Percentiles rank a stretch among this genome's conserved stretches.
phyloP scores from a whole-genome alignment of 2,888 invertebrate species.

The Autographa gamma region DNA sequence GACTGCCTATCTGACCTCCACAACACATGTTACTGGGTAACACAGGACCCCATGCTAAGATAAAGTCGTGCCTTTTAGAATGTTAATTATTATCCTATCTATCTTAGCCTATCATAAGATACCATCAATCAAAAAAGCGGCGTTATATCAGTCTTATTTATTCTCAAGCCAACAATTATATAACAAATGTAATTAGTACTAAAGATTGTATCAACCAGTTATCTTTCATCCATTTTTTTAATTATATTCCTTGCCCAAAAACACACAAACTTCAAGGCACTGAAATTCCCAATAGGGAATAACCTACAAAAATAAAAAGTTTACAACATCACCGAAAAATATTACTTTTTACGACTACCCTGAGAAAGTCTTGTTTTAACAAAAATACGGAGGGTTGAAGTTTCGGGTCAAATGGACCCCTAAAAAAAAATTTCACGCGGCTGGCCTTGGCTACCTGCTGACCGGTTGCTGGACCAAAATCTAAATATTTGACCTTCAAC shows the following conservation, averaged over 20 bases:
- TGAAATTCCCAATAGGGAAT: background rate
- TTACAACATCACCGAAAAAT: conserved; percentile 13
- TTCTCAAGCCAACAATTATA: no score
- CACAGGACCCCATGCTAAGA: no score
- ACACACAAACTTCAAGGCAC: background rate
- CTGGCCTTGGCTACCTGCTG: conserved; percentile 18
- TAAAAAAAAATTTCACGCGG: conserved; percentile 35
- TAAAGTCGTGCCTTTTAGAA: no score
- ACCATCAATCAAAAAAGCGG: no score
- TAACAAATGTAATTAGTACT: no score
- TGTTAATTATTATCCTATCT: no score
- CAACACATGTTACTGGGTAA: no score
- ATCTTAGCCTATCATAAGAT: no score
- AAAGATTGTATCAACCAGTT: no score
- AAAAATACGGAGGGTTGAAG: conserved; percentile 40
- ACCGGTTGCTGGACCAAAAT: conserved; percentile 26
- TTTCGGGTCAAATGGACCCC: conserved; percentile 44
- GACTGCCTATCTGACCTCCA: no score
- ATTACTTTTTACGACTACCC: conserved; percentile 24
- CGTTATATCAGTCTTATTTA: no score
- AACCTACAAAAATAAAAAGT: conserved; percentile 24
- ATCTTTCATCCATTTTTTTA: no score
- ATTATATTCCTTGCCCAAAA: background rate
- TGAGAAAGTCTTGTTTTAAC: background rate
- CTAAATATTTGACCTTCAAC: conserved; percentile 13